Conservation (phyloP, 2,797 vertebrate species). For the Mycteria americana region DNA sequence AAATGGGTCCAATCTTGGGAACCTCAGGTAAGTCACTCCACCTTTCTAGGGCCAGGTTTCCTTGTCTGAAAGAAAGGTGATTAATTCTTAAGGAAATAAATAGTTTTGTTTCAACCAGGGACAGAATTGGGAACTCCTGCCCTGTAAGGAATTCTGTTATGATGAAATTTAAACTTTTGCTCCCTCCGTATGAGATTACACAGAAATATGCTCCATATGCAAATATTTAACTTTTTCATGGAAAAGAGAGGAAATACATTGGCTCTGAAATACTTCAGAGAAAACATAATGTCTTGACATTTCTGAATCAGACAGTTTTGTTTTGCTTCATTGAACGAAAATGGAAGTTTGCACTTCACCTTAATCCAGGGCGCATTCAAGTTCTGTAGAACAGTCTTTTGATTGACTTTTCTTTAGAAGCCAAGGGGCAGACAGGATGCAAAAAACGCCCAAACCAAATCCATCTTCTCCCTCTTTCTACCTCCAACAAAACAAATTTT, state of each 20-base stretch:
- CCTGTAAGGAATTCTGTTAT: background rate
- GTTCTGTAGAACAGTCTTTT: background rate
- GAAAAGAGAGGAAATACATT: background rate
- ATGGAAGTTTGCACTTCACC: background rate
- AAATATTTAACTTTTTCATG: conserved; percentile 25
- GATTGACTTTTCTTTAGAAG: background rate
- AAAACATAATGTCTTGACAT: conserved; percentile 1
- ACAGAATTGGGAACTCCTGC: background rate
- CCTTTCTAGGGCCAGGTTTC: background rate
- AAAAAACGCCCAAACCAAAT: background rate
- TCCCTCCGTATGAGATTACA: background rate
- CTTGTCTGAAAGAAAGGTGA: background rate
- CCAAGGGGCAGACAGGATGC: background rate
- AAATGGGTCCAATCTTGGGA: background rate
- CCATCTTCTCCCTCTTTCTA: background rate
- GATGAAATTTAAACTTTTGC: background rate
- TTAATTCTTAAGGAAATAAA: background rate
- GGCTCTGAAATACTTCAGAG: background rate
- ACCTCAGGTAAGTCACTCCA: background rate
- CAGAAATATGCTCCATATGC: conserved; percentile 7
- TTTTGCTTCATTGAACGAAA: conserved; percentile 6
- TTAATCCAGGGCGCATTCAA: background rate
- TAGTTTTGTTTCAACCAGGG: background rate
- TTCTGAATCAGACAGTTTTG: conserved; percentile 9
- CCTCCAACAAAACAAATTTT: background rate